Conservation (phyloP, 1,140 invertebrate species). For the Gyrodactylus bullatarudis region DNA sequence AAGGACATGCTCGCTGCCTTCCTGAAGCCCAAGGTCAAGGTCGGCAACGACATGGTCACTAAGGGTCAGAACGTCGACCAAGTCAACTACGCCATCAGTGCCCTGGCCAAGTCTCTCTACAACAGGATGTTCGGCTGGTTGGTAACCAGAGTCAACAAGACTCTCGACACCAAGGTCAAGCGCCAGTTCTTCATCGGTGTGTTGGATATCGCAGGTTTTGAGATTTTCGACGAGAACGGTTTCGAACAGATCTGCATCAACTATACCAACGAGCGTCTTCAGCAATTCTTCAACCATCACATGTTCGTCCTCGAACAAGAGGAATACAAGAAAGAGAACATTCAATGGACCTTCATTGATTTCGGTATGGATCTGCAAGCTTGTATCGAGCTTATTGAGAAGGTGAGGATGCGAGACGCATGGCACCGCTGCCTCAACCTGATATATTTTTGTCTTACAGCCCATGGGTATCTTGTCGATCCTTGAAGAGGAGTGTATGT, state of each 20-base stretch:
- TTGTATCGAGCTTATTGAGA: constrained; percentile 96
- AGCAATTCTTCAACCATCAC: constrained; percentile 99
- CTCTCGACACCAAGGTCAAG: constrained; percentile 81
- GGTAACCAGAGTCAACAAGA: constrained; percentile 90
- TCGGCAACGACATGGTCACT: constrained; percentile 63
- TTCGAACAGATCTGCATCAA: constrained; percentile 99
- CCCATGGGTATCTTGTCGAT: constrained; percentile 99
- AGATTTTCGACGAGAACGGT: constrained; percentile 97
- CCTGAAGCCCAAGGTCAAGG: constrained; percentile 28
- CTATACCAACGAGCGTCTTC: constrained; percentile 97
- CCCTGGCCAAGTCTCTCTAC: constrained; percentile 76
- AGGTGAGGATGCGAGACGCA: constrained; percentile 30
- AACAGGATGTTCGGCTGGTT: constrained; percentile 83
- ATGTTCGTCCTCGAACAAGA: constrained; percentile 99
- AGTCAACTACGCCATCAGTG: constrained; percentile 40
- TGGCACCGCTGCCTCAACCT: neutral
- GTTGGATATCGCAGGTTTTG: constrained; percentile 99
- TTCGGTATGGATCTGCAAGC: constrained; percentile 91
- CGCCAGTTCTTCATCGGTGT: constrained; percentile 93
- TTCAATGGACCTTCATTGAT: constrained; percentile 95
- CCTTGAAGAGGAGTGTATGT: constrained; percentile 99
- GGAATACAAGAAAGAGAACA: constrained; percentile 85
- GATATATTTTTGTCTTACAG: constrained; percentile 22
- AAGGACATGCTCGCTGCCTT: constrained; percentile 27
- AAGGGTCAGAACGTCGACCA: constrained; percentile 84